phyloP scores from a whole-genome alignment of 92 coral and sea anemone genomes.

The Palythoa grandis region DNA sequence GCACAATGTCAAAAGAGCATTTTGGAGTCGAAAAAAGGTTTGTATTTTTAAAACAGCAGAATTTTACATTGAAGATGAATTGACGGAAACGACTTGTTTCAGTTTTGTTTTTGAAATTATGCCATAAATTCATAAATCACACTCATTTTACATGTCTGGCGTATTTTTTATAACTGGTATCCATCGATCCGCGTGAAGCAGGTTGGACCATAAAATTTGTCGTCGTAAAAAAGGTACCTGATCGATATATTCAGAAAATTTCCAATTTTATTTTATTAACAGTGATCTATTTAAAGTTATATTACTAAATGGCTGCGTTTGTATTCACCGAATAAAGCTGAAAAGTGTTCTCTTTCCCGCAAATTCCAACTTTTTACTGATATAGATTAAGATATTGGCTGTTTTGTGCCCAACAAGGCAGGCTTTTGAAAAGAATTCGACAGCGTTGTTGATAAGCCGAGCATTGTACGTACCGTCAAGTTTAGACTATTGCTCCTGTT shows the following conservation, averaged over 20 bases:
- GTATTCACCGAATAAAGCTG: background rate
- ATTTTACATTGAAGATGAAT: background rate
- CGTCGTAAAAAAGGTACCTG: background rate
- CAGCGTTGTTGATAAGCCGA: background rate
- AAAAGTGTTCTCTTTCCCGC: background rate
- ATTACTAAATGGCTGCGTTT: background rate
- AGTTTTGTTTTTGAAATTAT: background rate
- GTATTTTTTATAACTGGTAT: background rate
- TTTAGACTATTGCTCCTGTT: background rate
- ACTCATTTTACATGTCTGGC: constrained; percentile 1
- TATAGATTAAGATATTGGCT: background rate
- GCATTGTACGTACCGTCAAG: background rate
- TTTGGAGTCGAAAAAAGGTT: background rate
- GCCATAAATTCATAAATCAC: constrained; percentile 11
- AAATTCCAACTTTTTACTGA: background rate
- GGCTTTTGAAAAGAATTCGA: background rate
- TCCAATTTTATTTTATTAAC: background rate
- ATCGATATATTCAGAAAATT: background rate
- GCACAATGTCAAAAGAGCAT: constrained; percentile 1
- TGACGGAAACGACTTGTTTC: background rate
- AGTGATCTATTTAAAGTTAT: background rate
- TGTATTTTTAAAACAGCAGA: background rate
- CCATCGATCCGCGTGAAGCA: background rate
- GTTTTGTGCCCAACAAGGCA: background rate
- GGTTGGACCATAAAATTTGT: background rate